phyloP scores from a whole-genome alignment of 2,113 vertebrate genomes.

The Spilogale gracilis region DNA sequence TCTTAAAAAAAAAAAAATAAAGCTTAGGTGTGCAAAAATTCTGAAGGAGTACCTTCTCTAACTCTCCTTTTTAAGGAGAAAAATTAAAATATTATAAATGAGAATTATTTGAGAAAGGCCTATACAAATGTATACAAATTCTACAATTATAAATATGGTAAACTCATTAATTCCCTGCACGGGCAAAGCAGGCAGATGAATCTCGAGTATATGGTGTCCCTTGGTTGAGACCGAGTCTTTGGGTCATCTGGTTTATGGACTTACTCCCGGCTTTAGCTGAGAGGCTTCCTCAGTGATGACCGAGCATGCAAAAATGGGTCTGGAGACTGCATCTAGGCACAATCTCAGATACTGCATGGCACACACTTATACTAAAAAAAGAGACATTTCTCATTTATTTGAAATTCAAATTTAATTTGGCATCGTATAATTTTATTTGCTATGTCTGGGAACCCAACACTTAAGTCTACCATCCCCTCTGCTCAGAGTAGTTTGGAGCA shows the following conservation, averaged over 20 bases:
- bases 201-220: neutral
- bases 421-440: conserved; percentile 14
- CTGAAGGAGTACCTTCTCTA: neutral
- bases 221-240: neutral
- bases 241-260: neutral
- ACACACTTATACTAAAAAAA: neutral
- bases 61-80: neutral
- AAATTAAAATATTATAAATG: neutral
- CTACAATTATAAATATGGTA: neutral
- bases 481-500: neutral
- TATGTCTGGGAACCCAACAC: neutral
- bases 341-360: neutral
- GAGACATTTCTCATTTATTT: neutral
- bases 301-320: neutral
- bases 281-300: neutral
- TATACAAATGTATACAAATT: neutral
- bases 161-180: neutral
- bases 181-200: neutral
- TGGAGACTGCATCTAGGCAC: neutral
- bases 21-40: neutral
- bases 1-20: neutral
- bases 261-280: neutral
- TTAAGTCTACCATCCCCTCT: neutral
- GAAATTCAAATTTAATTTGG: neutral
- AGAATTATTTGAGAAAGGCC: neutral